These are phyloP conservation scores for Gallinago media DNA, from an alignment of 2,113 vertebrate species.

Conservation along the genomic window DNA sequence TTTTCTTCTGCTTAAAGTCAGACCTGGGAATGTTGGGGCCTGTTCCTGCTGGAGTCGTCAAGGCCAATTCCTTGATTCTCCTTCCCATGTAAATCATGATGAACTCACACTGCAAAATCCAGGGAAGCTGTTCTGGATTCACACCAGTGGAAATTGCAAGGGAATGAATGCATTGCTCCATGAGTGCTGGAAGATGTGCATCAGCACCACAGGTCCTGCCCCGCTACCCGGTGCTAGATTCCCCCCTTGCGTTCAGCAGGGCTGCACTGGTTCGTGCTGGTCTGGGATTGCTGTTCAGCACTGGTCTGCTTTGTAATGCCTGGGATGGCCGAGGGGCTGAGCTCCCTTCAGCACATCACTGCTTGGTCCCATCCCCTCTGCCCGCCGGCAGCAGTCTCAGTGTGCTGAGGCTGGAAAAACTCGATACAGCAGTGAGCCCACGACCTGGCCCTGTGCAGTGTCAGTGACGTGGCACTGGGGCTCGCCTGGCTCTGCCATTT, in stretches of 20 bases:
- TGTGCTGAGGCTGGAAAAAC: neutral
- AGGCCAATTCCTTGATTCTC: accelerated
- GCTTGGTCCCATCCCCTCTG: neutral
- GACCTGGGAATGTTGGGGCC: neutral
- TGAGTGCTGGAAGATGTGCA: neutral
- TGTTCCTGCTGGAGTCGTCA: neutral
- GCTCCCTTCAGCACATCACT: neutral
- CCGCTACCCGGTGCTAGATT: too few relatives aligned
- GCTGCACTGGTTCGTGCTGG: neutral
- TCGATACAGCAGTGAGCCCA: neutral
- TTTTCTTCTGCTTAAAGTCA: neutral
- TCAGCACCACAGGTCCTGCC: accelerated
- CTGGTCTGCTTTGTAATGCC: neutral
- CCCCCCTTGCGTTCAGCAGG: too few relatives aligned
- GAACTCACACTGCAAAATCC: neutral
- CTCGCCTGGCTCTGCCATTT: neutral
- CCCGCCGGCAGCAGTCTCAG: neutral
- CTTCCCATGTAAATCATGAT: accelerated
- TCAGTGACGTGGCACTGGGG: neutral
- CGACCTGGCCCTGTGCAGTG: accelerated
- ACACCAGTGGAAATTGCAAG: accelerated
- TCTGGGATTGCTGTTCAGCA: neutral
- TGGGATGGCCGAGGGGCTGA: neutral
- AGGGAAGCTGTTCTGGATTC: neutral
- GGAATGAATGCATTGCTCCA: accelerated